Base-by-base conservation (phyloP, 2,888 invertebrate species). In the Aphodius granarius region DNA sequence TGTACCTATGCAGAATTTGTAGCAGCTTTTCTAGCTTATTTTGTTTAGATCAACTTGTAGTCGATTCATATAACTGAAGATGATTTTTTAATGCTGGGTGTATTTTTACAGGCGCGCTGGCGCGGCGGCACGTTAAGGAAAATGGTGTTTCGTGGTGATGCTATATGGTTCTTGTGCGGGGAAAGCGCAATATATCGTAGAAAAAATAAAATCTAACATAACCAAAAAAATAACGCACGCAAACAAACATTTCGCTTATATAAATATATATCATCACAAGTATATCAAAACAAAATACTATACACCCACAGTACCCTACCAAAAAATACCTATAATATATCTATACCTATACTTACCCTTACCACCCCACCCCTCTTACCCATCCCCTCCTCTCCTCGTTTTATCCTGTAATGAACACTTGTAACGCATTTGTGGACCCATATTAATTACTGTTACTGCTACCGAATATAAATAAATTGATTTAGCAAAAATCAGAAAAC, bases 61-160 rank as follows among this genome's bases (percentile, higher is more conserved):
- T 66, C 13, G 22, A 68, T 68, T 68, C 19, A 68, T 21, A 15
- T 66, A 66, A 66, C 15, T 66, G 68, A 20, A n/a, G 20, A 66
- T 66, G 19, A 20, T 19, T 43, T 43, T 23, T 43, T 43, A 43
- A 43, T 43, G 43, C 43, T 43, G 43, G 43, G 43, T 13, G 13
- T 68, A 19, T 20, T 68, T 68, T 84, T 84, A 66, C 81, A 84
- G 84, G 83, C 84, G 84, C 78, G 83, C 83, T 75, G 84, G 83
- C 79, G 83, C 83, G 73, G 82, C 83, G 77, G 83, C 84, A 76
- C 85, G 84, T 81, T 85, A 83, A 79, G 72, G 76, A 73, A 79
- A 79, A 80, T 83, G 82, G 81, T 81, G 81, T 80, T 81, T 82
- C 80, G 80, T 80, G 80, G 78, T 80, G 77, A 78, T 68, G 68